Evolutionary conservation across 2,888 invertebrate species (phyloP), one percentile per base, ranked within the genome.

Genomic region (Platycnemis pennipes): DNA sequence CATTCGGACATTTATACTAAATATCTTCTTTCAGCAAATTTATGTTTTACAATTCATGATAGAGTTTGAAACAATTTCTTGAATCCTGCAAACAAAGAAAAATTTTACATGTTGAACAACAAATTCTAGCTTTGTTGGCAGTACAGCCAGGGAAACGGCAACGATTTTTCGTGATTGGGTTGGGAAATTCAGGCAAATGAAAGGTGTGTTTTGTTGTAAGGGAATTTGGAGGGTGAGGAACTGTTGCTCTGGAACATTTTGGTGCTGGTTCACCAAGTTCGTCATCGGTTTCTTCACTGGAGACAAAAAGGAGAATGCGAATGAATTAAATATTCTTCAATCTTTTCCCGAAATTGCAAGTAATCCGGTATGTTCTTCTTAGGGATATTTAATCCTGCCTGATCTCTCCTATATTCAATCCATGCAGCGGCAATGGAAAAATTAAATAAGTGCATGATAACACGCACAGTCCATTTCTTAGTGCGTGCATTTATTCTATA

Each of bases 401-500:
- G 94, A 45, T 22, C 45, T 63, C 88, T 45, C 46, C 94, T 94
- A 85, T 94, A 95, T 69, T 95, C 94, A 44, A 95, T 53, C 95
- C 95, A 95, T 46, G 94, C 37, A 86, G 95, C 94, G 26, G 94
- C 94, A 69, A 95, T 63, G 37, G 94, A 69, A 56, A 95, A 45
- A 94, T 95, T 94, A 94, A 95, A 69, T 63, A 94, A 95, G 88
- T 95, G 95, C 89, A 91, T 94, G 87, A 95, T 94, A 19, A 94
- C 91, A 42, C 95, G 44, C 11, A 95, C 69, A 42, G 94, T 56
- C 94, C 95, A 95, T 56, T 95, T 95, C 69, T 94, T 94, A 44
- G 94, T 95, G 42, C 94, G 19, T n/a, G 85, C 31, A 3, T n/a
- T 31, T 91, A 94, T 94, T 91, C 95, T 87, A 87, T 95, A 95